phyloP scores from a whole-genome alignment of 1,140 invertebrate genomes.

The Tetramorium simillimum region DNA sequence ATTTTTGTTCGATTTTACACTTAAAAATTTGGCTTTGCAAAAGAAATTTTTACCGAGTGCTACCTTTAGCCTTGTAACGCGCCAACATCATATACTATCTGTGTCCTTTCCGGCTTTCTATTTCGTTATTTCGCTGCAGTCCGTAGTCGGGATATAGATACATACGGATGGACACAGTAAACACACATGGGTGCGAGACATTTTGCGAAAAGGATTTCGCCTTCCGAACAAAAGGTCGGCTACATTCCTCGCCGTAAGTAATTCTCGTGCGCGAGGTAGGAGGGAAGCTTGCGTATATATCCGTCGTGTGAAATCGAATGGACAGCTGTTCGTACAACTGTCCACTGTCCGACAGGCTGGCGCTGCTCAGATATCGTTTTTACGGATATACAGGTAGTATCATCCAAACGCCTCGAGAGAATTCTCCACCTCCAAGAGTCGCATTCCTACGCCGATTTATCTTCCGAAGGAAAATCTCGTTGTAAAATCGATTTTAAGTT shows the following conservation, averaged over 20 bases:
- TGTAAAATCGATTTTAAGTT: slow-evolving; percentile 7
- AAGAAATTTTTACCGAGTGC: slow-evolving; percentile 3
- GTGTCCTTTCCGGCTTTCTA: slow-evolving; percentile 12
- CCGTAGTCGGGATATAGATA: slow-evolving; percentile 16
- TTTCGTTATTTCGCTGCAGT: slow-evolving; percentile 42
- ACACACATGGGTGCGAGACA: background rate
- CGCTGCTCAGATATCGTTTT: slow-evolving; percentile 60
- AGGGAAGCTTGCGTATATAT: slow-evolving; percentile 64
- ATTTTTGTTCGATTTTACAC: background rate
- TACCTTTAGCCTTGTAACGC: background rate
- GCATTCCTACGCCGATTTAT: slow-evolving; percentile 36
- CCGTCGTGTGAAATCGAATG: slow-evolving; percentile 75
- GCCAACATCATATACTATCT: slow-evolving; percentile 4
- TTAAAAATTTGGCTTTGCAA: background rate
- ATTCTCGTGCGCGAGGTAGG: slow-evolving; percentile 65
- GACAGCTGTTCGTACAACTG: slow-evolving; percentile 68
- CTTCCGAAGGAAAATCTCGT: background rate
- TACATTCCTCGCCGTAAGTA: slow-evolving; percentile 62
- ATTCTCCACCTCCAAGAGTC: slow-evolving; percentile 13
- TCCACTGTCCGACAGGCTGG: slow-evolving; percentile 47
- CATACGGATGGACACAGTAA: slow-evolving; percentile 12
- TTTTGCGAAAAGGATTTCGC: slow-evolving; percentile 54
- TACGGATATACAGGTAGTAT: slow-evolving; percentile 57
- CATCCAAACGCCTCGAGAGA: slow-evolving; percentile 29
- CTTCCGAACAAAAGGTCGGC: background rate